Base-by-base conservation (phyloP, 2,797 vertebrate species). In the Notolepis coatsorum region DNA sequence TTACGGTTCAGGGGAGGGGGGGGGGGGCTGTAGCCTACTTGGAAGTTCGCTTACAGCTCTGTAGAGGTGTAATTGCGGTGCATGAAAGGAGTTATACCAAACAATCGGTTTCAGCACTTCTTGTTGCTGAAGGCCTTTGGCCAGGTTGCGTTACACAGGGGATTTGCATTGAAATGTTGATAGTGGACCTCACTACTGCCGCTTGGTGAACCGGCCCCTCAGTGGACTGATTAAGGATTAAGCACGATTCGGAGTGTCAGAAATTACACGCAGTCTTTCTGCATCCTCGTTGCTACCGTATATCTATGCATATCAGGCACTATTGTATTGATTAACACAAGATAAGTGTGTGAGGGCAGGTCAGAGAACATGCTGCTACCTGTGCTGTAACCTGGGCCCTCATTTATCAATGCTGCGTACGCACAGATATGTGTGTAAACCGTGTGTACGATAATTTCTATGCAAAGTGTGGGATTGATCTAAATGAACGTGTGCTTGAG, bases 151-250 rank as follows among this genome's bases (percentile, higher is more conserved):
- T 72, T 61, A 51, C 83, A 72, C 83, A 57, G 71, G 85, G 77
- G 82, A 78, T 70, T 82, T 73, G 57, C 78, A 83, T 80, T 80
- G 73, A 84, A 68, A 71, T 72, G 81, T 83, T 85, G 81, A 79
- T 79, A 79, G 74, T 82, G 75, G 61, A 65, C 73, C 86, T 89
- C 88, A 88, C 87, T 91, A 89, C 75, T 78, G 77, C 20, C 80
- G 81, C 77, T 50, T 28, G 71, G 77, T 55, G 24, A 37, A 18
- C 39, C n/a, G 20, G 73, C 70, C 64, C 87, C 85, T 87, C 89
- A 71, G 12, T 79, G 81, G 88, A 85, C 87, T 88, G 80, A 91
- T 91, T 87, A 87, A 71, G 82, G 82, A 87, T 82, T 84, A 85
- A 77, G 75, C 74, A 73, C 77, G 78, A 84, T 85, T 80, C 68